These are phyloP conservation scores for Rhineura floridana DNA, from an alignment of 2,113 vertebrate species.

Conservation along the genomic window DNA sequence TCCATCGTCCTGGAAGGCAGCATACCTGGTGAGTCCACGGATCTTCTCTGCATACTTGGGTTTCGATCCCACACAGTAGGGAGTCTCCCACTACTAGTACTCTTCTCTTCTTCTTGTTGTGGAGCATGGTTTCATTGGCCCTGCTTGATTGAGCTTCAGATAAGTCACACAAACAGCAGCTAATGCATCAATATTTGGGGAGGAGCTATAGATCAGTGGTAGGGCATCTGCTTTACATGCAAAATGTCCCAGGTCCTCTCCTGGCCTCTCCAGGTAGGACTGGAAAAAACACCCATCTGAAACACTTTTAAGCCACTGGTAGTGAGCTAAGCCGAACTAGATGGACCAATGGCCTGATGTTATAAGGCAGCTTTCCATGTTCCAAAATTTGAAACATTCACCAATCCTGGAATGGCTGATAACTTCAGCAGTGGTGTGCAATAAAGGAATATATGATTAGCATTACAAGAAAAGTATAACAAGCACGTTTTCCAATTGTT, in stretches of 20 bases:
- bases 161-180: no score
- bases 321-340: not conserved
- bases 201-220: not conserved
- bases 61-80: no score
- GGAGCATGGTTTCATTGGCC: no score
- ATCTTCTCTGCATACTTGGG: no score
- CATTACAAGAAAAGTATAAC: constrained; percentile 40
- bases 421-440: constrained; percentile 58
- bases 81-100: no score
- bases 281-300: not conserved
- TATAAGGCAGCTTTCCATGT: not conserved
- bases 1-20: no score
- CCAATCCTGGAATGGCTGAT: constrained; percentile 51
- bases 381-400: constrained; percentile 32
- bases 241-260: not conserved
- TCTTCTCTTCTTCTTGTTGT: no score
- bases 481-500: constrained; percentile 46
- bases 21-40: no score
- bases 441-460: constrained; percentile 56
- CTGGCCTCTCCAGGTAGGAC: not conserved
- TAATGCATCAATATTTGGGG: not conserved
- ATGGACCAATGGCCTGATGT: not conserved
- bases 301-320: not conserved
- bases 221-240: not conserved
- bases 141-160: no score